Evolutionary conservation across 2,888 invertebrate genomes (phyloP).

Genomic region (Diadegma fenestrale): DNA sequence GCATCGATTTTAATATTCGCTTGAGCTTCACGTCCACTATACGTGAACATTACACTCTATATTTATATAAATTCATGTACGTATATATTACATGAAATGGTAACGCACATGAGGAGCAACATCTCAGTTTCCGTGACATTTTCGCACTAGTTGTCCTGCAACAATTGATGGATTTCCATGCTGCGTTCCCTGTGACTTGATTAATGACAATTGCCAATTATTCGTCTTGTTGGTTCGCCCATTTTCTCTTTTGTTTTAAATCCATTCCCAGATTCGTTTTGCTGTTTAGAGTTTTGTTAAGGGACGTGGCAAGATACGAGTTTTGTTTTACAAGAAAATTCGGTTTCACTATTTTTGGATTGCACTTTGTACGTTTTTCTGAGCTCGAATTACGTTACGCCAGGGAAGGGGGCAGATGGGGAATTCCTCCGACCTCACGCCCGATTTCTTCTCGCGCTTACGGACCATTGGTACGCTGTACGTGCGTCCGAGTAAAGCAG

Average conservation of each 20-base stretch:
- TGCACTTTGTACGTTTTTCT: constrained; percentile 5
- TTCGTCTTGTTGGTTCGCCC: not conserved
- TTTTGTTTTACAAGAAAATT: not conserved
- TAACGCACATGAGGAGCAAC: not conserved
- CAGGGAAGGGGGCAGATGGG: not conserved
- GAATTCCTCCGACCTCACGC: constrained; percentile 51
- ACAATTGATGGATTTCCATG: not conserved
- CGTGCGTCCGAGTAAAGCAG: constrained; percentile 44
- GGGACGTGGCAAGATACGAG: not conserved
- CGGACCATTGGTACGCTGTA: constrained; percentile 50
- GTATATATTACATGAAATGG: not conserved
- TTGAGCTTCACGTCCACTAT: constrained; percentile 41
- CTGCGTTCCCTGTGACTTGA: not conserved
- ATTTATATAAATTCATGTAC: constrained; percentile 14
- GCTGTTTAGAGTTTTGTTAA: not conserved
- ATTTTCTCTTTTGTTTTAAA: not conserved
- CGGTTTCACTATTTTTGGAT: not conserved
- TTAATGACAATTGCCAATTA: not conserved
- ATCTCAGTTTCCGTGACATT: constrained; percentile 25
- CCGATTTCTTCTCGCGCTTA: constrained; percentile 43
- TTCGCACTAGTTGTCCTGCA: not conserved
- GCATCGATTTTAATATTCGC: constrained; percentile 82
- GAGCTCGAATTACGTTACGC: constrained; percentile 38
- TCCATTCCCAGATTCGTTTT: not conserved
- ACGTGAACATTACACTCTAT: constrained; percentile 45